phyloP scores from a whole-genome alignment of 2,113 vertebrate species.

The Oncorhynchus keta region DNA sequence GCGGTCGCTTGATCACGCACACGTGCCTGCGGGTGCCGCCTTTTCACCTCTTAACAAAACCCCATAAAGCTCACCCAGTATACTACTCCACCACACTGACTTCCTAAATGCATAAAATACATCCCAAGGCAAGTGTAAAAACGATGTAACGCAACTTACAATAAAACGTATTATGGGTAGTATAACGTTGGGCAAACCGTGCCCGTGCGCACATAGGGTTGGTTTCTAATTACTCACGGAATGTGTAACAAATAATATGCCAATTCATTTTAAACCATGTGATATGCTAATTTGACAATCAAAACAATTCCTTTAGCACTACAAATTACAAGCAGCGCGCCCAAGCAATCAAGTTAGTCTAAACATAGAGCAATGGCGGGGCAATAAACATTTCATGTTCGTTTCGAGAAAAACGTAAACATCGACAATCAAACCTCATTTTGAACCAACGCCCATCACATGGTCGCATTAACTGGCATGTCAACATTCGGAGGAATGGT shows the following conservation, averaged over 20 bases:
- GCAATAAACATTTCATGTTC: neutral
- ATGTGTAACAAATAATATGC: neutral
- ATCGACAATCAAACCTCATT: neutral
- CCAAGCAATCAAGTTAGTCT: neutral
- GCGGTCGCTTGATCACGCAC: neutral
- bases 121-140: neutral
- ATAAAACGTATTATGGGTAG: neutral
- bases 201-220: neutral
- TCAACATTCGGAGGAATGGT: neutral
- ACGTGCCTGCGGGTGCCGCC: neutral
- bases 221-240: neutral
- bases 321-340: neutral
- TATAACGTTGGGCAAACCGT: neutral
- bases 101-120: neutral
- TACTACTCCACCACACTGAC: neutral
- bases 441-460: neutral
- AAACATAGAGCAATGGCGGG: neutral
- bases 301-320: neutral
- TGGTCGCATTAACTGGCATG: neutral
- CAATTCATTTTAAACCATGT: neutral
- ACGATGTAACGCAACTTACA: neutral
- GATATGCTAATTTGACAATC: neutral
- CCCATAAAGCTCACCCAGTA: neutral
- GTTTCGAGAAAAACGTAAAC: neutral
- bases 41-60: neutral